phyloP scores from a whole-genome alignment of 2,888 invertebrate species.

The Melanostoma mellinum region DNA sequence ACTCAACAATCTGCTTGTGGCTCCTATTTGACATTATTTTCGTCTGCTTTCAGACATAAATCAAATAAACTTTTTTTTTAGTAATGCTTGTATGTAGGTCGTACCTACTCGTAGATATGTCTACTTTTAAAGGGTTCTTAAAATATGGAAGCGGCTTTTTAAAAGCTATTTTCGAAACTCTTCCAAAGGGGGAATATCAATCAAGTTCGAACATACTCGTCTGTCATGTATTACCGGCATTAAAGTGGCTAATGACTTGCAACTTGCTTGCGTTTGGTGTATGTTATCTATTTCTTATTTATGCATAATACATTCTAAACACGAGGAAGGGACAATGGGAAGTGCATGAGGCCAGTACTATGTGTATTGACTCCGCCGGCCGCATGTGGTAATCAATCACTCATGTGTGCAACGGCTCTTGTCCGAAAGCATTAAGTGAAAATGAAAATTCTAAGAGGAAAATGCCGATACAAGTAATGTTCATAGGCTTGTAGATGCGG shows the following conservation, averaged over 20 bases:
- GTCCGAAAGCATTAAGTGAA: conserved; percentile 18
- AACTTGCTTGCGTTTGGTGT: conserved; percentile 10
- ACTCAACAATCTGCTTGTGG: conserved; percentile 17
- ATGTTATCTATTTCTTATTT: conserved; percentile 30
- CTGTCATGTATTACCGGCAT: conserved; percentile 15
- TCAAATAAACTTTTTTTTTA: conserved; percentile 18
- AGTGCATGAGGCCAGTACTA: conserved; percentile 18
- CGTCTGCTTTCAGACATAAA: conserved; percentile 13
- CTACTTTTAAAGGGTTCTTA: neutral
- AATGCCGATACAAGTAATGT: conserved; percentile 22
- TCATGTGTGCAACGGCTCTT: conserved; percentile 52
- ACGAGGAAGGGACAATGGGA: conserved; percentile 33
- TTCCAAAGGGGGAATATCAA: conserved; percentile 18
- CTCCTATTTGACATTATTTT: conserved; percentile 7
- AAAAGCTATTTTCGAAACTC: neutral
- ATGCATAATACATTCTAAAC: conserved; percentile 31
- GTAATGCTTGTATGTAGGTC: neutral
- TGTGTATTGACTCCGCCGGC: conserved; percentile 16
- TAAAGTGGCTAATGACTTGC: conserved; percentile 40
- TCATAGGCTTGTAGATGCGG: conserved; percentile 22
- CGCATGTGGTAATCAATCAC: conserved; percentile 60
- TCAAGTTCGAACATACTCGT: conserved; percentile 22
- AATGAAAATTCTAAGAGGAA: conserved; percentile 8
- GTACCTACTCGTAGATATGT: no score
- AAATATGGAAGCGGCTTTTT: conserved; percentile 11